Evolutionary conservation across 2,888 invertebrate genomes (phyloP), one percentile per base, ranked within the genome.

Genomic region (Argynnis bischoffii): DNA sequence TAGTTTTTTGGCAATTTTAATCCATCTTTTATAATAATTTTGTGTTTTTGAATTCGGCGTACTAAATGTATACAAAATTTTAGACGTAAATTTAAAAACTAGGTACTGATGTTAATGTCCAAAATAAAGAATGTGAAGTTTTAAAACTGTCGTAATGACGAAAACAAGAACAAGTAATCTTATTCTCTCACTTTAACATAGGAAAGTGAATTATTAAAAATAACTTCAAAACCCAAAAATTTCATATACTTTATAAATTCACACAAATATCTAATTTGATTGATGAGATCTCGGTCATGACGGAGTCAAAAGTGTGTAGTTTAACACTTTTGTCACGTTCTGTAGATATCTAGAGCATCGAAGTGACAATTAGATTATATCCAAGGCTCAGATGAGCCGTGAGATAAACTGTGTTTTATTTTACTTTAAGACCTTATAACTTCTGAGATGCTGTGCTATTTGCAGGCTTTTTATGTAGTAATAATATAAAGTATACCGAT

Each of bases 331-430:
- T 53, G 70, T 75, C 75, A 75, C 76, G 75, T 75, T 48, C 21
- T 41, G 50, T 51, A 51, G 60, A 41, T 64, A 70, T 71, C 72
- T 73, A 69, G 69, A 73, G 69, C 67, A 70, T 73, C 69, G 66
- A 72, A 74, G 74, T 71, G 74, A 69, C 73, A 70, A 72, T 72
- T 69, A 72, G 73, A 75, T 73, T 69, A 26, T 41, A 72, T 73
- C 71, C 72, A 75, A 76, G 73, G 74, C 56, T 65, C 66, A 67
- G 73, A 75, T 75, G 72, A 64, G 55, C 60, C 74, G 72, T 72
- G 71, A 69, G 75, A 75, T 76, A 75, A 70, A 54, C 46, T n/a
- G 46, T 53, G 56, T 55, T n/a, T 47, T 57, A 59, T 63, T 60
- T 60, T 65, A 64, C 56, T 66, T 53, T 60, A 18, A 63, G 59